These are phyloP conservation scores for Mimachlamys varia DNA, from an alignment of 2,888 invertebrate species.

Conservation along the genomic window DNA sequence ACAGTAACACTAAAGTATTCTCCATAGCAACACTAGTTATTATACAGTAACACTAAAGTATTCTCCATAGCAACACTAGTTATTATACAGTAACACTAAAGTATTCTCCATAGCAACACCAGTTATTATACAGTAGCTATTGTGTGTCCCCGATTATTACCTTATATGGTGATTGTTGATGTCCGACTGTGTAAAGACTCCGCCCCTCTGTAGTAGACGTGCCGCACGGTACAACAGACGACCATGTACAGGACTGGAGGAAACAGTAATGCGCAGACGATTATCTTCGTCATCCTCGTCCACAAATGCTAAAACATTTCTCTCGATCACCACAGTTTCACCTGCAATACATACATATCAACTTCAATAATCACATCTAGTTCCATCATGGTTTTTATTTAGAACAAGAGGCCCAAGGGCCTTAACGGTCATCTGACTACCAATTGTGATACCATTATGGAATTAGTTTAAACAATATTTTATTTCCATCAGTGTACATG, in stretches of 20 bases:
- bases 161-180: constrained; percentile 70
- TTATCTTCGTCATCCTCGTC: constrained; percentile 69
- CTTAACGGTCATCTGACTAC: no score
- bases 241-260: constrained; percentile 65
- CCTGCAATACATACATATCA: constrained; percentile 57
- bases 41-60: no score
- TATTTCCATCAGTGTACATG: no score
- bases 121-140: no score
- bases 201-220: constrained; percentile 60
- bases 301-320: constrained; percentile 68
- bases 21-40: no score
- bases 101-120: no score
- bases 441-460: no score
- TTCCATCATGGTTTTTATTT: background rate
- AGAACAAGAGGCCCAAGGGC: no score
- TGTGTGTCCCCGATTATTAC: constrained; percentile 52
- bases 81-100: no score
- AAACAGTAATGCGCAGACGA: constrained; percentile 64
- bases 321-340: constrained; percentile 59
- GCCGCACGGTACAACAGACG: constrained; percentile 62
- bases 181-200: constrained; percentile 72
- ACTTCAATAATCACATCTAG: background rate
- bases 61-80: no score
- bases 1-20: no score
- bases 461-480: no score